These are phyloP conservation scores for Cyaniris semiargus DNA, from an alignment of 2,888 invertebrate species.

Conservation along the genomic window DNA sequence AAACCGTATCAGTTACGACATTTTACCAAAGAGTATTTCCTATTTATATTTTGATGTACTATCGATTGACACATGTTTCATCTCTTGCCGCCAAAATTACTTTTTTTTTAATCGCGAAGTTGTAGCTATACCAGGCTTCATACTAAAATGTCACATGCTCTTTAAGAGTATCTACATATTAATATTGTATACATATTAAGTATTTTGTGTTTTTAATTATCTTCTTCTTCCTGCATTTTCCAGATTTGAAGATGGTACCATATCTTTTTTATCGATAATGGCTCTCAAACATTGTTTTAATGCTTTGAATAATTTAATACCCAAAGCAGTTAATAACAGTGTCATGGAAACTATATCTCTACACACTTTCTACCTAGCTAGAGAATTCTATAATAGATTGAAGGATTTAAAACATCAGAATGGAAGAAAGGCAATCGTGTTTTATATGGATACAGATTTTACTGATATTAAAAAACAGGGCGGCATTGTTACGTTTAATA, in stretches of 20 bases:
- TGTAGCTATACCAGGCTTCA: too few species aligned
- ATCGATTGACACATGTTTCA: too few species aligned
- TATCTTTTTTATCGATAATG: slow-evolving; percentile 27
- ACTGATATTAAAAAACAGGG: slow-evolving; percentile 28
- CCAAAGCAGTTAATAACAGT: slow-evolving; percentile 24
- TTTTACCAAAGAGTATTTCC: too few species aligned
- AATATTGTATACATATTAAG: neutral
- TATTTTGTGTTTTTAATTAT: neutral
- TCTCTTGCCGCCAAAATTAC: too few species aligned
- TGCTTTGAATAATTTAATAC: slow-evolving; percentile 21
- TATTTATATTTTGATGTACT: too few species aligned
- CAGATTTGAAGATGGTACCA: slow-evolving; percentile 32
- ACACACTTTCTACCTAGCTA: slow-evolving; percentile 28
- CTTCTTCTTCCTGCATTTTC: neutral
- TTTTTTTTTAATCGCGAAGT: too few species aligned
- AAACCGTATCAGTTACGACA: too few species aligned
- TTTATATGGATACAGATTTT: slow-evolving; percentile 33
- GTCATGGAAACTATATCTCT: slow-evolving; percentile 30
- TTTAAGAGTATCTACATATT: neutral
- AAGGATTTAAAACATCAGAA: slow-evolving; percentile 27
- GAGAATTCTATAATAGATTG: slow-evolving; percentile 22
- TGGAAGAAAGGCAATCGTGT: slow-evolving; percentile 9
- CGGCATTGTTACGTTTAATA: slow-evolving; percentile 32
- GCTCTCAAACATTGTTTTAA: slow-evolving; percentile 30
- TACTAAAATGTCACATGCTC: too few species aligned